These are phyloP conservation scores for Rhegmatorhina hoffmannsi DNA, from an alignment of 2,113 vertebrate genomes.

Conservation along the genomic window DNA sequence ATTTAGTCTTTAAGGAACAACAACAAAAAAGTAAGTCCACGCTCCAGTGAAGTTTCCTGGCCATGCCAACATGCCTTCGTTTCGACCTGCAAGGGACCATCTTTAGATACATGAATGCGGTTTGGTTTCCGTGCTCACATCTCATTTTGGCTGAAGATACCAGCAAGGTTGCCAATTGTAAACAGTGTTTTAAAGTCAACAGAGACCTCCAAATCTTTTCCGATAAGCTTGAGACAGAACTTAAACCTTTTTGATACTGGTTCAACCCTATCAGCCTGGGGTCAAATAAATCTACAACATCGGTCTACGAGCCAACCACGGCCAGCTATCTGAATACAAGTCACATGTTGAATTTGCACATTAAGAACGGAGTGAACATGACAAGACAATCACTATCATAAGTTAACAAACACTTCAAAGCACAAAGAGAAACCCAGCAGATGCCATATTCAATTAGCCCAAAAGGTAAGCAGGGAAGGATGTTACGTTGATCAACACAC, in stretches of 20 bases:
- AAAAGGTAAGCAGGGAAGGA: neutral
- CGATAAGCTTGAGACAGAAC: neutral
- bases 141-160: neutral
- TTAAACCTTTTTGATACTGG: neutral
- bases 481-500: neutral
- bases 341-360: neutral
- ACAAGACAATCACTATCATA: neutral
- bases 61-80: neutral
- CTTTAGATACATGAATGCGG: neutral
- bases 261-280: neutral
- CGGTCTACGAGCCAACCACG: neutral
- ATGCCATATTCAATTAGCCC: neutral
- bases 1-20: too few species aligned
- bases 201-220: neutral
- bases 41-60: neutral
- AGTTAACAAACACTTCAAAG: constrained; percentile 4
- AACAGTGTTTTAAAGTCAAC: neutral
- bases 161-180: neutral
- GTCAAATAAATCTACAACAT: neutral
- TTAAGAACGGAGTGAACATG: neutral
- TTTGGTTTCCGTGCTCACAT: neutral
- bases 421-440: neutral
- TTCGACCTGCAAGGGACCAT: neutral
- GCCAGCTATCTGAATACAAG: neutral
- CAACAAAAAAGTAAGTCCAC: too few species aligned